These are phyloP conservation scores for Melangyna quadrimaculata DNA, from an alignment of 2,888 invertebrate species.

Conservation along the genomic window DNA sequence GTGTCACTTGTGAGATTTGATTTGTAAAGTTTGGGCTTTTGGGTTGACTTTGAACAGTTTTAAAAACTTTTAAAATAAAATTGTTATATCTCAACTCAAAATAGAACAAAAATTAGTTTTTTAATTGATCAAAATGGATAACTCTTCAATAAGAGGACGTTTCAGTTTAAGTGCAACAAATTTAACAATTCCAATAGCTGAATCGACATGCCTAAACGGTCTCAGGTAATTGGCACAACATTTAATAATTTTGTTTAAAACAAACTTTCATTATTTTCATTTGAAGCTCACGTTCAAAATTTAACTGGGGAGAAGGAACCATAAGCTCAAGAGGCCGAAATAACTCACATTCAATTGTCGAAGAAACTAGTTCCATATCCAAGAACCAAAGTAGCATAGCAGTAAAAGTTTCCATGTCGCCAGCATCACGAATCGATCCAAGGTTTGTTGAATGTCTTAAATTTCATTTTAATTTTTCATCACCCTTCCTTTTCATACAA, in stretches of 20 bases:
- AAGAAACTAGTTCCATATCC: conserved; percentile 27
- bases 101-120: not conserved
- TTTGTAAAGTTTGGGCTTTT: not conserved
- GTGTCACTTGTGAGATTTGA: not conserved
- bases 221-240: conserved; percentile 64
- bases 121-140: conserved; percentile 43
- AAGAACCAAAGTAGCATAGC: conserved; percentile 45
- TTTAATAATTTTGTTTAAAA: not conserved
- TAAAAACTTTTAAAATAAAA: not conserved
- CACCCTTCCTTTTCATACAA: conserved; percentile 31
- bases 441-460: conserved; percentile 73
- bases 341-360: conserved; percentile 67
- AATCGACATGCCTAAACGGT: conserved; percentile 78
- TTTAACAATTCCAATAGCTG: conserved; percentile 77
- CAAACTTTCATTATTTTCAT: not conserved
- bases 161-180: conserved; percentile 76
- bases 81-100: not conserved
- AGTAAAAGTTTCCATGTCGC: conserved; percentile 46
- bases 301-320: conserved; percentile 74
- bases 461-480: not conserved
- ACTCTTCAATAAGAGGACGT: conserved; percentile 74
- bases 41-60: not conserved
- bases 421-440: conserved; percentile 75
- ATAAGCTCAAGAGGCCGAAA: conserved; percentile 73
- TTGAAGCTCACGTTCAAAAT: conserved; percentile 63